phyloP scores from a whole-genome alignment of 2,888 invertebrate genomes.

The Notodonta ziczac region DNA sequence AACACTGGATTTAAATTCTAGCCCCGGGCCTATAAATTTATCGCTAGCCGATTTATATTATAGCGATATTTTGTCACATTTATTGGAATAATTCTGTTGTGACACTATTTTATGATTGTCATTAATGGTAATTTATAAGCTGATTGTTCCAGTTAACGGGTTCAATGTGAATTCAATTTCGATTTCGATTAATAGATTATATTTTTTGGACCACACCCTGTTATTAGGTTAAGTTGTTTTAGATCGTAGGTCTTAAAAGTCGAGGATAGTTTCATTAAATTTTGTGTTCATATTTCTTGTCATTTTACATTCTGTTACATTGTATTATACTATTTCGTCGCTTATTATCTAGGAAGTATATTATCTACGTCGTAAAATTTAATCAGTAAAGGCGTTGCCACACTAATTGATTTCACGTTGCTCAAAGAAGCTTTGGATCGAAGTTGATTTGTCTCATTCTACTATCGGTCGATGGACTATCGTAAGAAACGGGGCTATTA shows the following conservation, averaged over 20 bases:
- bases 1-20: constrained; percentile 72
- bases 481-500: too few species aligned
- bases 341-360: too few species aligned
- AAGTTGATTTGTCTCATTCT: too few species aligned
- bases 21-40: constrained; percentile 69
- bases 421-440: too few species aligned
- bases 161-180: not conserved
- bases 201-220: not conserved
- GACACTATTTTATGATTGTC: constrained; percentile 44
- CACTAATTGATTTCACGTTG: too few species aligned
- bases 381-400: too few species aligned
- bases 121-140: constrained; percentile 36
- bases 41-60: constrained; percentile 63
- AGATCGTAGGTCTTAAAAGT: not conserved
- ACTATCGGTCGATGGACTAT: too few species aligned
- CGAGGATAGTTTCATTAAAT: not conserved
- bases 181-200: not conserved
- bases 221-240: not conserved
- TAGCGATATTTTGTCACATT: constrained; percentile 73
- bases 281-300: not conserved
- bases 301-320: too few species aligned
- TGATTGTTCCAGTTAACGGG: constrained; percentile 30
- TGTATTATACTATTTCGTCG: too few species aligned
- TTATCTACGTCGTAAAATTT: too few species aligned
- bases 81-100: constrained; percentile 54